Conservation (phyloP, 2,113 vertebrate species). For the Notarius lentiginosus region DNA sequence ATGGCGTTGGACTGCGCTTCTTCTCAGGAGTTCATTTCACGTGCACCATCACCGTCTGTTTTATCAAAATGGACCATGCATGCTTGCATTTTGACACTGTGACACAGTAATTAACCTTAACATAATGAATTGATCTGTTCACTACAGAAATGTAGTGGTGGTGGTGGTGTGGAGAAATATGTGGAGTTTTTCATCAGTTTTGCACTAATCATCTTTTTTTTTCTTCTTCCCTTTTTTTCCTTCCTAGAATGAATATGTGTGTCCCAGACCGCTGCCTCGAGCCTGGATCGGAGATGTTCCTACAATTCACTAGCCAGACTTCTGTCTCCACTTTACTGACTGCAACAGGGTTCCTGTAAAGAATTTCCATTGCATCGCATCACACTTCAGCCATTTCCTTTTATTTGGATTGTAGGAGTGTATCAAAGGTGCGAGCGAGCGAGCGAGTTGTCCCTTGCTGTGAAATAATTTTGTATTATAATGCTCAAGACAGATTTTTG, state of each 20-base stretch:
- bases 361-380: background rate
- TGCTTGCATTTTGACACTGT: constrained; percentile 33
- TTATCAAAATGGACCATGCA: constrained; percentile 21
- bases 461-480: constrained; percentile 19
- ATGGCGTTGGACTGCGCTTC: background rate
- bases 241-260: constrained; percentile 74
- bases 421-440: background rate
- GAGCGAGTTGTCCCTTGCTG: background rate
- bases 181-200: constrained; percentile 39
- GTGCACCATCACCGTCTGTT: background rate
- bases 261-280: constrained; percentile 74
- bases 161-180: constrained; percentile 23
- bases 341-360: constrained; percentile 33
- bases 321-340: constrained; percentile 7
- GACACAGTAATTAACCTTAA: constrained; percentile 62
- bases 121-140: constrained; percentile 51
- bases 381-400: background rate
- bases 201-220: constrained; percentile 39
- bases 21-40: constrained; percentile 1
- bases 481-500: background rate
- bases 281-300: constrained; percentile 74
- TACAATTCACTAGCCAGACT: constrained; percentile 68
- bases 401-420: background rate
- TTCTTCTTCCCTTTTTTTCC: constrained; percentile 25
- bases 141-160: constrained; percentile 4